These are phyloP conservation scores for Tetramorium parvispinum DNA, from an alignment of 1,140 invertebrate species.

Conservation along the genomic window DNA sequence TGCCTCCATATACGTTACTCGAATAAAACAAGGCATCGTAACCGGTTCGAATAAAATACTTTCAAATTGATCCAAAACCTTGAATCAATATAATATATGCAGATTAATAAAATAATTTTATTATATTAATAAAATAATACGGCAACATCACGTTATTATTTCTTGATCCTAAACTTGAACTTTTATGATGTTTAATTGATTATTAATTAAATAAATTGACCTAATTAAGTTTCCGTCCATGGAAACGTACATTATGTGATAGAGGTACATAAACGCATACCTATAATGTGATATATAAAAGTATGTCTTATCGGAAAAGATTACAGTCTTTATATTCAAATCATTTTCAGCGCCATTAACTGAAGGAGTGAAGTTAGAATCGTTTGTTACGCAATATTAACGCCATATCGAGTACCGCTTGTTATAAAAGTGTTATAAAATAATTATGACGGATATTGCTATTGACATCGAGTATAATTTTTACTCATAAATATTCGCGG, in stretches of 20 bases:
- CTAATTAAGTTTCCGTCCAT: neutral
- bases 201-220: neutral
- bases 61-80: neutral
- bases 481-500: neutral
- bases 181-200: neutral
- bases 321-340: neutral
- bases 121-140: slow-evolving; percentile 10
- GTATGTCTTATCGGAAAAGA: neutral
- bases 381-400: slow-evolving; percentile 1
- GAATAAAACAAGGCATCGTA: slow-evolving; percentile 1
- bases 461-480: slow-evolving; percentile 7
- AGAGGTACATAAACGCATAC: neutral
- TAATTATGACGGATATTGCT: slow-evolving; percentile 25
- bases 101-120: slow-evolving; percentile 16
- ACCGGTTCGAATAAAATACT: neutral
- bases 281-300: neutral
- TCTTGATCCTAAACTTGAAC: neutral
- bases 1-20: neutral
- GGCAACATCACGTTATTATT: neutral
- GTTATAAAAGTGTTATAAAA: neutral
- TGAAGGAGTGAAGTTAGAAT: neutral
- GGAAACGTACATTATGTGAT: neutral
- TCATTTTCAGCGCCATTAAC: neutral
- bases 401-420: neutral
- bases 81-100: neutral